Base-by-base conservation (phyloP, 2,888 invertebrate genomes). In the Aporophyla nigra region DNA sequence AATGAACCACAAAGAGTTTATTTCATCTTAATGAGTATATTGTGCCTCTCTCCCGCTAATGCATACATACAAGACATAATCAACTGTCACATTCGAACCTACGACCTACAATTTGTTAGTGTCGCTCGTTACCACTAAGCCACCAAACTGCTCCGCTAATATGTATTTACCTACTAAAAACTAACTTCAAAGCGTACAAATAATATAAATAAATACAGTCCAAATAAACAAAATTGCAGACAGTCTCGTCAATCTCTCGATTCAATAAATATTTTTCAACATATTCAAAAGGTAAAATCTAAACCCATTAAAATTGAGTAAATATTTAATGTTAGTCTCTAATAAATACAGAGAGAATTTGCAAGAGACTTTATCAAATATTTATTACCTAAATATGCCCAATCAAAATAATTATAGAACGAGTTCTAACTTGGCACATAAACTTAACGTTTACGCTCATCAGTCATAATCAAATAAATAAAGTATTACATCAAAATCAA, bases 401-500 rank as follows among this genome's bases (percentile, higher is more conserved):
- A 70, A 56, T 53, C 59, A 79, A 71, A 74, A 83, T 83, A n/a
- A 74, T 83, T 67, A 63, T 24, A 1, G 19, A 61, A 56, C 16
- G 24, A 68, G 40, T 63, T 54, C 56, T 53, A 71, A 74, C 63
- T 75, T 80, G 10, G 61, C 62, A 58, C 71, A 73, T 46, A 65
- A 59, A 75, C 72, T 66, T 62, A 51, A 71, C 58, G n/a, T 66
- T 72, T 5, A 21, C 65, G 27, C 14, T 61, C 56, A 69, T 62
- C 43, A 61, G 58, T 67, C 62, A 71, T 78, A 61, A 74, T 62
- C 63, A 76, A 72, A 72, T 54, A 69, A 71, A 82, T 72, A 74
- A 81, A 84, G 61, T 72, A 75, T 63, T 68, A 56, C 59, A 58
- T 69, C 61, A 71, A 80, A 80, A 79, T 86, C 74, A 74, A 76